Percentiles rank a stretch among this genome's conserved stretches.
These are phyloP conservation scores for Dryobates pubescens DNA, from an alignment of 2,797 vertebrate species.

Conservation along the genomic window DNA sequence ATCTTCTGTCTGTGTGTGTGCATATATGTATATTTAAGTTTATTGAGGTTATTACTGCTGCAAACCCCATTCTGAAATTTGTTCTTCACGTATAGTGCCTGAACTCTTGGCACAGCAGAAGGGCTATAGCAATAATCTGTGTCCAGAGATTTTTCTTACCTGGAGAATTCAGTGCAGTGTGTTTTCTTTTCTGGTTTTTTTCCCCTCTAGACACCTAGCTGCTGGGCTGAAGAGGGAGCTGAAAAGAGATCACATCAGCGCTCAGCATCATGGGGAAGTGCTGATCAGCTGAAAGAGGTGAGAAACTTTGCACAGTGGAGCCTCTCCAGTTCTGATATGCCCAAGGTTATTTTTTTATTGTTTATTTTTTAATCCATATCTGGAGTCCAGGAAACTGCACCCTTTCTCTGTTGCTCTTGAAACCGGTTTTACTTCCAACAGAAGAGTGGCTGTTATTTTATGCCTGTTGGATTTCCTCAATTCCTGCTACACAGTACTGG, in stretches of 20 bases:
- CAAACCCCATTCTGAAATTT: neutral
- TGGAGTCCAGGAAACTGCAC: neutral
- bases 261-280: constrained; percentile 95
- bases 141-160: neutral
- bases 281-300: constrained; percentile 98
- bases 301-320: neutral
- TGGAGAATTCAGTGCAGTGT: neutral
- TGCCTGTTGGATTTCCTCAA: neutral
- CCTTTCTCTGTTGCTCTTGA: constrained; percentile 2
- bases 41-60: neutral
- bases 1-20: neutral
- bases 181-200: neutral
- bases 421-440: neutral
- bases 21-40: too few species aligned
- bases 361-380: neutral
- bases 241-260: constrained; percentile 92
- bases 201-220: constrained; percentile 87
- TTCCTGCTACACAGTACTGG: neutral
- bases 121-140: neutral
- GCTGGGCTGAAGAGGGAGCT: constrained; percentile 90
- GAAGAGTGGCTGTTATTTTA: neutral
- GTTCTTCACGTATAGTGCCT: neutral
- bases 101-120: neutral
- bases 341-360: neutral
- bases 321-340: neutral